Evolutionary conservation across 2,797 vertebrate genomes (phyloP).

Genomic region (Syndactyla subalaris): DNA sequence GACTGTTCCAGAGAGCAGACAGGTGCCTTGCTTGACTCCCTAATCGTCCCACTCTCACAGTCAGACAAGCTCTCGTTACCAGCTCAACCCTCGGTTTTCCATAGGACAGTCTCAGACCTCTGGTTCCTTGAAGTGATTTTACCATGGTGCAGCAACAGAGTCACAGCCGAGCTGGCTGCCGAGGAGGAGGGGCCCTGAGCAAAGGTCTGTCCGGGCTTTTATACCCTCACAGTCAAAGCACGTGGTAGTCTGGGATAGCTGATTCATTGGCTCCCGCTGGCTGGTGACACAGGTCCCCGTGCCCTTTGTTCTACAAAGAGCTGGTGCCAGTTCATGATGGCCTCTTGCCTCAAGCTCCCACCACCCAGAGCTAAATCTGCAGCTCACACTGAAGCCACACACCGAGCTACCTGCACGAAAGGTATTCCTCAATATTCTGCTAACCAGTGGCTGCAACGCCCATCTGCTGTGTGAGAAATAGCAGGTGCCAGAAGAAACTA

Average conservation of each 20-base stretch:
- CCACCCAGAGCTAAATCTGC: not conserved
- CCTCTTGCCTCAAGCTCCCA: not conserved
- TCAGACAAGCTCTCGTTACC: not conserved
- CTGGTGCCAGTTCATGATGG: fast-evolving
- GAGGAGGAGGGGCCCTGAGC: not conserved
- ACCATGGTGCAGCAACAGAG: not conserved
- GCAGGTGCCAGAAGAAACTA: not conserved
- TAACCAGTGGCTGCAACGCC: not conserved
- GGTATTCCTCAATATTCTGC: not conserved
- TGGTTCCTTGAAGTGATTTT: not conserved
- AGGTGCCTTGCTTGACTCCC: not conserved
- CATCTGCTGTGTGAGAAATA: not conserved
- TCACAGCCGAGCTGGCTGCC: not conserved
- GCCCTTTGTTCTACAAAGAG: not conserved
- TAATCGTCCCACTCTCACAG: not conserved
- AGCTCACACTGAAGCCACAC: not conserved
- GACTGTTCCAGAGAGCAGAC: not conserved
- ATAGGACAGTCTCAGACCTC: not conserved
- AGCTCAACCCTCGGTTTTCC: not conserved
- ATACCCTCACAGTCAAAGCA: not conserved
- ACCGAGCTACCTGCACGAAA: not conserved
- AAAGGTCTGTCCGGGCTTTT: not conserved
- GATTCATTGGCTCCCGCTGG: not conserved
- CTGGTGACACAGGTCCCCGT: not conserved
- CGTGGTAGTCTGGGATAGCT: fast-evolving